Evolutionary conservation across 2,113 vertebrate genomes (phyloP), one percentile per base, ranked within the genome.

Genomic region (Lophura nycthemera): DNA sequence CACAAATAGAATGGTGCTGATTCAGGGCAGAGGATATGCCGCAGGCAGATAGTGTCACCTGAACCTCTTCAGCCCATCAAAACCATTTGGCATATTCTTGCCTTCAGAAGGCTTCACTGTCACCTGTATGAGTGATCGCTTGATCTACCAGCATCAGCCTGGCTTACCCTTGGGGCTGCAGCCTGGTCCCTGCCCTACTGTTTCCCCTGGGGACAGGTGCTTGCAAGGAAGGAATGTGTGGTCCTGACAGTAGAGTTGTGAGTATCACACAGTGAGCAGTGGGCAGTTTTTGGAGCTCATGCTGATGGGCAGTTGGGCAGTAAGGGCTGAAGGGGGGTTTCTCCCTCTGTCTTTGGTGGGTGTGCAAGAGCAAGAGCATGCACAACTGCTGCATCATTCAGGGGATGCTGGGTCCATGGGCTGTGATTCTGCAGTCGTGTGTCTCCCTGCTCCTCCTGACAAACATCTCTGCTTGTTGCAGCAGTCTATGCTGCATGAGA

Each of bases 361-460:
- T 79, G 43, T 22, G 15, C 29, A 0, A 11, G 3, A 21, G 29
- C 36, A 14, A 34, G 43, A 64, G 30, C 56, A 24, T 67, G 63
- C 29, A 0, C 0, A 24, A 38, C 20, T 25, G 36, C 60, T 63
- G 36, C 60, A 12, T 25, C 16, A 24, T 38, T 38, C 7, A 6
- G 24, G 36, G 36, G 36, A 7, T 8, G 15, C 60, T 63, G 60
- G 60, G 24, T 63, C 24, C 24, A 27, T 7, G 24, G 24, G 60
- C 36, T 63, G 60, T 15, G 3, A 63, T 63, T 38, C 22, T 63
- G 60, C 36, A 63, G 60, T 38, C 24, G 5, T 63, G 34, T 63
- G 32, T 38, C 36, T 63, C 60, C 24, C 36, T 63, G 60, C 34
- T 63, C 36, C 59, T 61, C 34, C 34, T 61, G 59, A 34, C 21